phyloP scores from a whole-genome alignment of 2,888 invertebrate genomes.

The Eilema depressum region DNA sequence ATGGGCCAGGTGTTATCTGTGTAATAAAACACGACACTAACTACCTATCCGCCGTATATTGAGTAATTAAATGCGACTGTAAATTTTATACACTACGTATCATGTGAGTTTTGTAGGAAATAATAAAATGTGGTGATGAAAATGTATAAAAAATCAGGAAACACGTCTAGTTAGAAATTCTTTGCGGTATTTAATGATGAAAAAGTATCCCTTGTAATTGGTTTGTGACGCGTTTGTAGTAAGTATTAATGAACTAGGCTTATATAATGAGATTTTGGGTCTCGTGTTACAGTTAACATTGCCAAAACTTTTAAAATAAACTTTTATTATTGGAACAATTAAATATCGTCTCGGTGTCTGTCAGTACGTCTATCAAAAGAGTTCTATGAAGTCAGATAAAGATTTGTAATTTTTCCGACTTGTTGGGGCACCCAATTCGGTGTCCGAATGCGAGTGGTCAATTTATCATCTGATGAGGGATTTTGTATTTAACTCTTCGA shows the following conservation, averaged over 20 bases:
- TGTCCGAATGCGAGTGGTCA: too few relatives aligned
- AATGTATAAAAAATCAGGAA: background rate
- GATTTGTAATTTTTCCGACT: background rate
- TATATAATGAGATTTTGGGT: background rate
- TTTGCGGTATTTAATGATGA: background rate
- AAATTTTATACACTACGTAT: constrained; percentile 35
- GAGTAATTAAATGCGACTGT: constrained; percentile 16
- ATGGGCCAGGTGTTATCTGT: constrained; percentile 41
- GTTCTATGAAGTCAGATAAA: background rate
- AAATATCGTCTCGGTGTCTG: background rate
- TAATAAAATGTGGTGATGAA: background rate
- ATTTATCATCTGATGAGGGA: background rate
- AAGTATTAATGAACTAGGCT: background rate
- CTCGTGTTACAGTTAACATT: background rate
- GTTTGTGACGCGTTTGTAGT: background rate
- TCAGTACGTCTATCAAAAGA: background rate
- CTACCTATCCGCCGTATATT: constrained; percentile 8
- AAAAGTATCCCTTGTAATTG: background rate
- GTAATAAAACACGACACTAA: constrained; percentile 33
- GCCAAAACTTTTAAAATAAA: background rate
- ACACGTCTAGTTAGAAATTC: background rate
- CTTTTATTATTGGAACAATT: background rate
- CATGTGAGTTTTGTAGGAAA: constrained; percentile 49
- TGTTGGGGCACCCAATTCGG: background rate
- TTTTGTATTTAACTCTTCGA: too few relatives aligned